Conservation (phyloP, 2,888 invertebrate genomes). For the Spialia ferax region DNA sequence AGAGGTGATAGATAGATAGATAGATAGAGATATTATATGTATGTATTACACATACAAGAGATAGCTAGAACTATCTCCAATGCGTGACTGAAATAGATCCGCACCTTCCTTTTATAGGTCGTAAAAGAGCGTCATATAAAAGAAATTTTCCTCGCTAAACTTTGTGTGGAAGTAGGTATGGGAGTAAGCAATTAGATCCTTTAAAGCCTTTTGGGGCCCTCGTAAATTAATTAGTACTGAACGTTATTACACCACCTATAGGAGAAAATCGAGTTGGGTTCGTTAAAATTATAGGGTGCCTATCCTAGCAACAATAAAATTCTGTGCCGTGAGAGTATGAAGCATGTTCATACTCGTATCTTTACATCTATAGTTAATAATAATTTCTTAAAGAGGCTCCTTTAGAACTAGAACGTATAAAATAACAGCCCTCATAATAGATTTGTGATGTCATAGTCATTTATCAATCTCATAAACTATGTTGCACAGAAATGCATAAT, state of each 20-base stretch:
- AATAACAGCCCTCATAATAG: no score
- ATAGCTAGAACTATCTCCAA: slow-evolving; percentile 13
- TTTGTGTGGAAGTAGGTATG: slow-evolving; percentile 16
- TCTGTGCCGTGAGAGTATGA: not conserved
- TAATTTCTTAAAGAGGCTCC: no score
- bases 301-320: not conserved
- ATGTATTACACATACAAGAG: not conserved
- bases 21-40: slow-evolving; percentile 1
- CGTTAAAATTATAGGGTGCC: slow-evolving; percentile 2
- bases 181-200: slow-evolving; percentile 32
- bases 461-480: no score
- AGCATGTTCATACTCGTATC: not conserved
- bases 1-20: no score
- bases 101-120: slow-evolving; percentile 45
- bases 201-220: slow-evolving; percentile 29
- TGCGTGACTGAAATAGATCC: slow-evolving; percentile 28
- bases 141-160: slow-evolving; percentile 35
- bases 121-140: slow-evolving; percentile 43
- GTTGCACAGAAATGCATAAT: no score
- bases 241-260: slow-evolving; percentile 14
- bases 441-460: no score
- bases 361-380: no score
- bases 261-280: slow-evolving; percentile 16
- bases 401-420: no score
- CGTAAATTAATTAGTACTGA: slow-evolving; percentile 28